phyloP scores from a whole-genome alignment of 2,888 invertebrate species.

The Melieria picta region DNA sequence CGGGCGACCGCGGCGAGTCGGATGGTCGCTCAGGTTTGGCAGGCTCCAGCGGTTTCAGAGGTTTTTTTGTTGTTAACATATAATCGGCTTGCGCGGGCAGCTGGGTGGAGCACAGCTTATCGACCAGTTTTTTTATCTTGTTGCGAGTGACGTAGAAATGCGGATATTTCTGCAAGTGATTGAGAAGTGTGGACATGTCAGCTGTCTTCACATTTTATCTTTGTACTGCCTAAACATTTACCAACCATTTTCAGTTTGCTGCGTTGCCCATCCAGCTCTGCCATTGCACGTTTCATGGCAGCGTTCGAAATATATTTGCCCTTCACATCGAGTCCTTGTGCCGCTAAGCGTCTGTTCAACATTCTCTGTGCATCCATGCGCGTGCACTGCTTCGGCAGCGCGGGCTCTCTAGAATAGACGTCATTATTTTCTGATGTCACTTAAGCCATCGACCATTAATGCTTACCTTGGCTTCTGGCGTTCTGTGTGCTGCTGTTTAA shows the following conservation, averaged over 20 bases:
- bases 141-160: constrained; percentile 57
- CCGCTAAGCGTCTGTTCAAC: constrained; percentile 44
- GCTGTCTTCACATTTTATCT: background rate
- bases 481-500: background rate
- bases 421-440: background rate
- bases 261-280: constrained; percentile 49
- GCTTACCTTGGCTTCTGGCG: constrained; percentile 1
- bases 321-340: constrained; percentile 49
- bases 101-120: constrained; percentile 54
- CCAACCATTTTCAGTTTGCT: constrained; percentile 51
- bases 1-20: constrained; percentile 9
- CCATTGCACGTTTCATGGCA: constrained; percentile 44
- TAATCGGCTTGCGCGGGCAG: constrained; percentile 49
- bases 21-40: constrained; percentile 4
- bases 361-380: constrained; percentile 51
- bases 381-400: constrained; percentile 43
- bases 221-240: background rate
- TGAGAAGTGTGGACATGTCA: background rate
- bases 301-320: constrained; percentile 44
- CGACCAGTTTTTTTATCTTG: constrained; percentile 56
- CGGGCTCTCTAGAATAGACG: background rate
- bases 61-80: constrained; percentile 49
- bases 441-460: background rate
- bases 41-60: constrained; percentile 33
- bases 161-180: constrained; percentile 48